Percentiles rank a stretch among this genome's conserved stretches.
phyloP scores from a whole-genome alignment of 2,888 invertebrate genomes.

The Baccha elongata region DNA sequence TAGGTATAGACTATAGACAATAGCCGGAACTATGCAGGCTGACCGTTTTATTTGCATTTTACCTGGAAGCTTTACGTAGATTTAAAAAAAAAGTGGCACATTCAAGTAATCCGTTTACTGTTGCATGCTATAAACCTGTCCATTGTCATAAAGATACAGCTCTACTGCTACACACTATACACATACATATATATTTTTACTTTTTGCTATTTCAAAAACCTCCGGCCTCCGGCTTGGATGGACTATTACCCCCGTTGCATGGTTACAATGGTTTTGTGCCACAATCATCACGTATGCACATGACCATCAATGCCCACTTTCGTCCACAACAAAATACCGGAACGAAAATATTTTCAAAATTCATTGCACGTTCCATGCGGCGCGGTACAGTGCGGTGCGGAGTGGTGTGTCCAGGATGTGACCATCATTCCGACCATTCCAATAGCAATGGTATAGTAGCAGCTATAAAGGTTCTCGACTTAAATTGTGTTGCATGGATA shows the following conservation, averaged over 20 bases:
- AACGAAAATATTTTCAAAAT: constrained; percentile 58
- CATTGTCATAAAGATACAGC: constrained; percentile 26
- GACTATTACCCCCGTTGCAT: constrained; percentile 42
- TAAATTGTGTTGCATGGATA: constrained; percentile 15
- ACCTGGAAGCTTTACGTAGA: constrained; percentile 32
- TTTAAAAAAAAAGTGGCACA: constrained; percentile 20
- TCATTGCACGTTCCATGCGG: constrained; percentile 49
- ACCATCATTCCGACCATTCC: not conserved
- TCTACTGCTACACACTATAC: not conserved
- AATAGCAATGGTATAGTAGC: not conserved
- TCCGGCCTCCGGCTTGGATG: constrained; percentile 47
- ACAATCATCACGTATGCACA: constrained; percentile 62
- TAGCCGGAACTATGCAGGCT: constrained; percentile 27
- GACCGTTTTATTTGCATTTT: constrained; percentile 62
- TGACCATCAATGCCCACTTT: constrained; percentile 21
- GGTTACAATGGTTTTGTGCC: constrained; percentile 44
- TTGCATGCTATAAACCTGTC: constrained; percentile 32
- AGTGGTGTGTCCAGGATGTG: constrained; percentile 21
- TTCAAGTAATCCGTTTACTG: constrained; percentile 62
- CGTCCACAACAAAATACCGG: constrained; percentile 40
- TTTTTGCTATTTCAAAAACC: constrained; percentile 22
- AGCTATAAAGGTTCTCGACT: constrained; percentile 3
- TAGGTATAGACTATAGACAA: constrained; percentile 16
- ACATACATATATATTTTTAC: not conserved
- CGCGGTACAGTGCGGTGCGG: constrained; percentile 5